Conservation (phyloP, 2,113 vertebrate species). For the Varanus komodoensis region DNA sequence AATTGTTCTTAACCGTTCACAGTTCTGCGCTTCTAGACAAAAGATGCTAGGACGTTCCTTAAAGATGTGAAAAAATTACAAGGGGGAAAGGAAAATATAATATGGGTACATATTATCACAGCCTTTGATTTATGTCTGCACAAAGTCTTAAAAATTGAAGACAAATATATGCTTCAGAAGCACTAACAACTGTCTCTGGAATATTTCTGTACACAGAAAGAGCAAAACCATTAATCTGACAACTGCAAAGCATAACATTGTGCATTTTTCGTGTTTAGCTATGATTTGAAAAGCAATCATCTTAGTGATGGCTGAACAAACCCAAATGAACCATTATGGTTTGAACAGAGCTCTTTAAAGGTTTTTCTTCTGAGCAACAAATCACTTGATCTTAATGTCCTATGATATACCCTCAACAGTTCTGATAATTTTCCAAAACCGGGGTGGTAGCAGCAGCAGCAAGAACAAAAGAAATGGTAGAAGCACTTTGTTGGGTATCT, state of each 20-base stretch:
- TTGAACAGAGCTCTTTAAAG: conserved; percentile 62
- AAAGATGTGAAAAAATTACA: conserved; percentile 22
- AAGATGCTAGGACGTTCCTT: conserved; percentile 29
- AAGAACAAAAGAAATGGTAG: not conserved
- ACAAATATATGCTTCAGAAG: conserved; percentile 30
- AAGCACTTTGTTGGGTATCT: not conserved
- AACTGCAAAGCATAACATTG: conserved; percentile 47
- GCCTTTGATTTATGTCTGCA: conserved; percentile 25
- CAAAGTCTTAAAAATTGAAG: conserved; percentile 20
- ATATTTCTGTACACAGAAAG: conserved; percentile 48
- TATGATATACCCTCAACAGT: conserved; percentile 55
- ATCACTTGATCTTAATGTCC: conserved; percentile 57
- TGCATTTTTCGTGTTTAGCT: conserved; percentile 62
- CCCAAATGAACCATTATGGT: conserved; percentile 59
- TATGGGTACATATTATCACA: conserved; percentile 22
- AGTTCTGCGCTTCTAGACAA: not conserved
- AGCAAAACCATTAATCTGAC: conserved; percentile 47
- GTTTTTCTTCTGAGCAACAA: conserved; percentile 57
- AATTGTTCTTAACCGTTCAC: not conserved
- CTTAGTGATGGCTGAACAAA: conserved; percentile 56
- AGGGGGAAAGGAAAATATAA: conserved; percentile 19
- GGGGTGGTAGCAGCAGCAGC: not conserved
- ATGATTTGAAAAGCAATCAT: conserved; percentile 67
- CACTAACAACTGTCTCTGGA: conserved; percentile 35
- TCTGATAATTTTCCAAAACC: conserved; percentile 44